These are phyloP conservation scores for Callocephalon fimbriatum DNA, from an alignment of 2,113 vertebrate genomes.

Conservation along the genomic window DNA sequence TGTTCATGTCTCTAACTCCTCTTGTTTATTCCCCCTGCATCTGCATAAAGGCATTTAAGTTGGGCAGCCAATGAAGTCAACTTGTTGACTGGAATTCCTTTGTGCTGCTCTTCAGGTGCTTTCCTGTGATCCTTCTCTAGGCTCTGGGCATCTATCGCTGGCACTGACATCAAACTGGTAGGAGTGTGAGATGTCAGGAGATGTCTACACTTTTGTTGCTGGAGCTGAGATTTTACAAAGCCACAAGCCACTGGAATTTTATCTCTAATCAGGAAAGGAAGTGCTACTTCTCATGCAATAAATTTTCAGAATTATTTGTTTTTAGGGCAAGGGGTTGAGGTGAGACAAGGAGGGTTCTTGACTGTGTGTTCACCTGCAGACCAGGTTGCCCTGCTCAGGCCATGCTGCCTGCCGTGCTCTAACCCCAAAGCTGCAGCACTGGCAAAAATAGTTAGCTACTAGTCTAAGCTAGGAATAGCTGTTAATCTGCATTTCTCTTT, in stretches of 20 bases:
- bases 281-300: not conserved
- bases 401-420: accelerated
- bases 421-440: not conserved
- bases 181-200: not conserved
- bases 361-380: not conserved
- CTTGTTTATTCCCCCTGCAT: not conserved
- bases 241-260: not conserved
- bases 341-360: not conserved
- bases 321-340: not conserved
- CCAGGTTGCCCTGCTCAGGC: not conserved
- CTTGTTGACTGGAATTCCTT: not conserved
- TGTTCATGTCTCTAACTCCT: not conserved
- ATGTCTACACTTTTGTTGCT: not conserved
- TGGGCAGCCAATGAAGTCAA: not conserved
- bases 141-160: not conserved
- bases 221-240: not conserved
- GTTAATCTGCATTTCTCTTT: not conserved
- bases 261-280: not conserved
- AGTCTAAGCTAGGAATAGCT: not conserved
- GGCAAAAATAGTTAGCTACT: not conserved
- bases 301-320: not conserved
- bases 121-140: not conserved
- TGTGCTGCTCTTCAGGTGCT: not conserved
- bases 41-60: not conserved
- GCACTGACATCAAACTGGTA: not conserved